A percentile compares a stretch with the other conserved stretches of the same genome.
Conservation (phyloP, 35 echinoderm and acorn worm species). For the Diadema setosum region DNA sequence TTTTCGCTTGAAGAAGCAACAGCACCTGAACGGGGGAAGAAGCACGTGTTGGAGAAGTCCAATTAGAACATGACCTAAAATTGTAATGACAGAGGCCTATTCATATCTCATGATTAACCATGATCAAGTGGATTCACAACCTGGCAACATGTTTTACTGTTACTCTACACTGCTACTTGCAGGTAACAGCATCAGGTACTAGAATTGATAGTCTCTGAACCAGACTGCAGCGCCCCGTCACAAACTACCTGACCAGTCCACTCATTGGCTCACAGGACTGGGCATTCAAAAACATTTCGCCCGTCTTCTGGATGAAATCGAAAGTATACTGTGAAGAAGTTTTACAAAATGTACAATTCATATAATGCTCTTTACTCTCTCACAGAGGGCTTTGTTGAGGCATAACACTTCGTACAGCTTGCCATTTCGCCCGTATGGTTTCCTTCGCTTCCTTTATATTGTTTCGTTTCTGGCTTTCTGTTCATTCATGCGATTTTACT, state of each 20-base stretch:
- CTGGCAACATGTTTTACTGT: too few species aligned
- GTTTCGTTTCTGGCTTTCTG: too few species aligned
- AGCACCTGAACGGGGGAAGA: constrained; percentile 69
- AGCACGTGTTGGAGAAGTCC: background rate
- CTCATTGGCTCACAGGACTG: too few species aligned
- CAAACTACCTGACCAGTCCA: too few species aligned
- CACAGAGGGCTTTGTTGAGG: background rate
- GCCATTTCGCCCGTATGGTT: too few species aligned
- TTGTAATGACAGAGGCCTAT: background rate
- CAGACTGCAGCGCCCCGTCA: too few species aligned
- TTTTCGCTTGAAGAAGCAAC: constrained; percentile 98
- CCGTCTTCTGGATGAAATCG: background rate
- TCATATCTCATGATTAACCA: background rate
- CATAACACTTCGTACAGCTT: background rate
- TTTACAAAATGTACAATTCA: constrained; percentile 31
- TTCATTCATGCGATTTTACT: too few species aligned
- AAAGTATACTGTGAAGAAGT: background rate
- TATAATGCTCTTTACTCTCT: background rate
- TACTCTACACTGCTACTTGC: too few species aligned
- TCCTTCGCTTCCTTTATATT: too few species aligned
- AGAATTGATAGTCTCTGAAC: too few species aligned
- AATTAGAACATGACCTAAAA: background rate
- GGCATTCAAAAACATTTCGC: too few species aligned
- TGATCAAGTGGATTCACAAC: background rate
- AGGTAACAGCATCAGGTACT: too few species aligned